These are phyloP conservation scores for Tipula confusa DNA, from an alignment of 2,888 invertebrate species.

Conservation along the genomic window DNA sequence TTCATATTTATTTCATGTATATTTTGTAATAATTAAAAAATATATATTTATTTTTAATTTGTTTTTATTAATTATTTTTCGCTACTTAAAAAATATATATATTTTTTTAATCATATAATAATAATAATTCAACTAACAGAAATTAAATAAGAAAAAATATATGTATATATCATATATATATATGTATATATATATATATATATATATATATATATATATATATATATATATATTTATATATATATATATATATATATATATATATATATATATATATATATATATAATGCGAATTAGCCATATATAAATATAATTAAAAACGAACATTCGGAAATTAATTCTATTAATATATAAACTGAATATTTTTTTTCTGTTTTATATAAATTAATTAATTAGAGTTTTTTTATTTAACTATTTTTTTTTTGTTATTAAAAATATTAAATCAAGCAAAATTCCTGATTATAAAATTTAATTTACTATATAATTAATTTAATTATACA, in stretches of 20 bases:
- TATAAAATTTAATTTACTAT: not conserved
- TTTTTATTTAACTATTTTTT: not conserved
- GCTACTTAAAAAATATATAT: conserved; percentile 25
- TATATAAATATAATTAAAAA: not conserved
- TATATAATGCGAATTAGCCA: conserved; percentile 12
- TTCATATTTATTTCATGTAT: conserved; percentile 12
- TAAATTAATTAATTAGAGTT: not conserved
- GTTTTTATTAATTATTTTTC: not conserved
- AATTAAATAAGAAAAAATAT: not conserved
- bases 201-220: not conserved
- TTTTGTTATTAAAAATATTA: not conserved
- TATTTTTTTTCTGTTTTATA: not conserved
- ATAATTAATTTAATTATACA: not conserved
- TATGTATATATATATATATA: not conserved
- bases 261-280: not conserved
- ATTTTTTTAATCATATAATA: conserved; percentile 7
- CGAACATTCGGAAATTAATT: conserved; percentile 25
- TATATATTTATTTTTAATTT: not conserved
- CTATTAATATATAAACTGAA: not conserved
- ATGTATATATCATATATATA: too few species aligned
- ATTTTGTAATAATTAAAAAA: conserved; percentile 6
- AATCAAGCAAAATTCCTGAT: conserved; percentile 12
- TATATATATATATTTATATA: not conserved
- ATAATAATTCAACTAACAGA: conserved; percentile 13
- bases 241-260: not conserved